Evolutionary conservation across 2,888 invertebrate genomes (phyloP).

Genomic region (Tetragnatha montana): DNA sequence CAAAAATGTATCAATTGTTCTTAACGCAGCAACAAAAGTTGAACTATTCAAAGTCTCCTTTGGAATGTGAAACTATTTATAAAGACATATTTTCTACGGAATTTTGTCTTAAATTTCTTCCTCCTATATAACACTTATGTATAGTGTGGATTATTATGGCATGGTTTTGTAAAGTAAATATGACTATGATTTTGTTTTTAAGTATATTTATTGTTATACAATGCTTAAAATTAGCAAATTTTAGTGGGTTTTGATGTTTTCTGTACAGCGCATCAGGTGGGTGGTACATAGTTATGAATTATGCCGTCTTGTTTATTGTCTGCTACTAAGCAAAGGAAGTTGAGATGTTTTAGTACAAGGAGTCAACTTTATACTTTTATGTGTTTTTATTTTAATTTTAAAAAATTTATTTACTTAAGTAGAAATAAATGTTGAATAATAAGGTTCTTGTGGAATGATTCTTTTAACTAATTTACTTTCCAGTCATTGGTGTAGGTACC

Average conservation of each 20-base stretch:
- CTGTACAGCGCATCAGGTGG: neutral
- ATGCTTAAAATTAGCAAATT: no score
- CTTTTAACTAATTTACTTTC: no score
- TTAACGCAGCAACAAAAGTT: neutral
- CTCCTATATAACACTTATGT: neutral
- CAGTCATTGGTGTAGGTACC: no score
- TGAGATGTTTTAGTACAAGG: no score
- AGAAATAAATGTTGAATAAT: no score
- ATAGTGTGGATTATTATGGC: no score
- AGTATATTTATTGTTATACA: neutral
- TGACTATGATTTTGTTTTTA: neutral
- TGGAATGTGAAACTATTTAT: neutral
- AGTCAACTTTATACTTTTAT: no score
- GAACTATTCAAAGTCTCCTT: neutral
- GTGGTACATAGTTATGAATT: neutral
- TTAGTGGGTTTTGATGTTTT: neutral
- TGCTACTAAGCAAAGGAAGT: no score
- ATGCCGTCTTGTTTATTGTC: no score
- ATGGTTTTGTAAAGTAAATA: neutral
- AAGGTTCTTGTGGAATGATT: no score
- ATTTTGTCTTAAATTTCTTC: neutral
- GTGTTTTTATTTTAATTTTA: no score
- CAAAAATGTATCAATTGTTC: conserved; percentile 4
- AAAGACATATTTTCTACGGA: neutral
- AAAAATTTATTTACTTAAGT: no score